Base-by-base conservation (phyloP, 2,888 invertebrate genomes). In the Apeira syringaria region DNA sequence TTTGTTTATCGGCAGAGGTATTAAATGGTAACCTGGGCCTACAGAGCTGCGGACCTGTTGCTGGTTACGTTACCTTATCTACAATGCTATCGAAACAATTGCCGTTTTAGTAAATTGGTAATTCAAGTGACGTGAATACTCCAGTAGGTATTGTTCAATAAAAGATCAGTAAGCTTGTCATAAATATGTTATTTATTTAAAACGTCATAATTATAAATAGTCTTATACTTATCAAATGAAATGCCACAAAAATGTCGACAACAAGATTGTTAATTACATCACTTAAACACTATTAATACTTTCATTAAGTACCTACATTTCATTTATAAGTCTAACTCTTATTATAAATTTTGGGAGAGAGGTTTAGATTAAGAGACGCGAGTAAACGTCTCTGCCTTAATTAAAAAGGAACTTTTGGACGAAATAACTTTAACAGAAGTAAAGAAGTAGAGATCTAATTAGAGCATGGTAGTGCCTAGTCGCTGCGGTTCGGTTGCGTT, bases 121-220 rank as follows among this genome's bases (percentile, higher is more conserved):
- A n/a, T n/a, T n/a, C n/a, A n/a, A n/a, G n/a, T n/a, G n/a, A n/a
- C n/a, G n/a, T n/a, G n/a, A n/a, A n/a, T n/a, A n/a, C n/a, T n/a
- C n/a, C n/a, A n/a, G n/a, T n/a, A n/a, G n/a, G n/a, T n/a, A n/a
- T n/a, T n/a, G 3, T 1, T 9, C 34, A 56, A 40, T 44, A 32
- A 60, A 56, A 51, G 46, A 31, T 43, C 70, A 45, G 52, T 68
- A 59, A 69, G 77, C 80, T 80, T 78, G 72, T 83, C 87, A 85
- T 85, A 87, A 86, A 87, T 88, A 84, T 72, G 73, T 84, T 70
- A 74, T 80, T 79, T 84, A 85, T 82, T 86, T 82, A 82, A 85
- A 86, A 85, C 85, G 69, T 73, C 72, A 74, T 82, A 66, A 64
- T 74, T 79, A n/a, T n/a, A 74, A 81, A 76, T 83, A 79, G 59